Base-by-base conservation (phyloP, 2,888 invertebrate species). In the Cistogaster globosa region DNA sequence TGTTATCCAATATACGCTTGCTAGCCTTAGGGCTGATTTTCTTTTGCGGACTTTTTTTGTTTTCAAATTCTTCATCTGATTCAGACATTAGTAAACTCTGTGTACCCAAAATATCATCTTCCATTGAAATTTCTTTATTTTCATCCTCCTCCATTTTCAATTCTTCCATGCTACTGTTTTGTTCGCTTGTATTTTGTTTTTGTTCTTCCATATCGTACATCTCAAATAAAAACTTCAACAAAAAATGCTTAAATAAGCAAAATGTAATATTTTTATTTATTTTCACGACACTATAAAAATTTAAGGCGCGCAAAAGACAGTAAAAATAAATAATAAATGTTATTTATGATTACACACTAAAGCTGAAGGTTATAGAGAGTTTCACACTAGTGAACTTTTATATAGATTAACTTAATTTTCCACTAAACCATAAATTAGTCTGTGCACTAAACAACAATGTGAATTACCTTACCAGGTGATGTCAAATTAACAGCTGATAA, bases 81-180 rank as follows among this genome's bases (percentile, higher is more conserved):
- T 89, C 91, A 8, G 91, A 91, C 88, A 92, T 87, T 45, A 88
- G 67, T 26, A 92, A 87, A 58, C 89, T 90, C 45, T 90, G 89
- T 20, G 89, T 88, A 58, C 91, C 91, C n/a, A 92, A 86, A 38
- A 90, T 87, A 81, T 90, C 90, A 1, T 88, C 88, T 84, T 91
- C 90, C 0, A 87, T 86, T 6, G 90, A 89, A 20, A 81, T 60
- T 79, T 90, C 89, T 68, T 89, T 89, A 60, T 57, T 69, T 53
- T 88, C 87, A 22, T 87, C 87, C 42, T 82, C 81, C 7, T 87
- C 71, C 2, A 88, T 71, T 75, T 86, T 20, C 7, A 88, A 65
- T 11, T 79, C 82, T 82, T 88, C 88, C 87, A 87, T 87, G 48
- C 65, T 82, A 7, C 48, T 60, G 22, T 82, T 81, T 45, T 69